Evolutionary conservation across 2,888 invertebrate species (phyloP).

Genomic region (Trichopria drosophilae): DNA sequence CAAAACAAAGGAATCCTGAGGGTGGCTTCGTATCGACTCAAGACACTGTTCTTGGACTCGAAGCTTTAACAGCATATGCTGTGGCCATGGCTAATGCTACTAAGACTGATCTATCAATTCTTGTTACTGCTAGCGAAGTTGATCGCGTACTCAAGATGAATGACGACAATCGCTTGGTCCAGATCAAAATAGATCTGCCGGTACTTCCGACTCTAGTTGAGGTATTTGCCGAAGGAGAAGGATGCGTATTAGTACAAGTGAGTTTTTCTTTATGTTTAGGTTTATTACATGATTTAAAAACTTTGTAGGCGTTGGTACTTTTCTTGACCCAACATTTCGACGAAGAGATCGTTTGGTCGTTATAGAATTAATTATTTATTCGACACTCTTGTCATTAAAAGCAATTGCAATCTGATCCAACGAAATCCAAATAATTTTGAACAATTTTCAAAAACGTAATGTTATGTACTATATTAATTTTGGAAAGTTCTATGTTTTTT

Average conservation of each 20-base stretch:
- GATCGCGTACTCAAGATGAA: constrained; percentile 58
- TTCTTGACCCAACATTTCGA: constrained; percentile 3
- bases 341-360: too few relatives aligned
- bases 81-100: constrained; percentile 55
- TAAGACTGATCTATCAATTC: constrained; percentile 58
- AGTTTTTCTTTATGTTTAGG: constrained; percentile 16
- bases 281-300: constrained; percentile 5
- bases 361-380: too few relatives aligned
- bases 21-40: constrained; percentile 80
- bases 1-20: constrained; percentile 67
- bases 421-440: too few relatives aligned
- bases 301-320: not conserved
- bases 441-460: too few relatives aligned
- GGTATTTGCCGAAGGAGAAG: constrained; percentile 61
- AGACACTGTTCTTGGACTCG: constrained; percentile 67
- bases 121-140: constrained; percentile 57
- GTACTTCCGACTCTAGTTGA: constrained; percentile 59
- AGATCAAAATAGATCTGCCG: constrained; percentile 58
- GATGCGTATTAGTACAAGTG: constrained; percentile 65
- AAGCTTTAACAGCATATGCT: constrained; percentile 65
- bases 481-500: not conserved
- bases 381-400: too few relatives aligned
- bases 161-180: constrained; percentile 60
- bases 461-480: too few relatives aligned
- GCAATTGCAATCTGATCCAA: too few relatives aligned